phyloP scores from a whole-genome alignment of 1,140 invertebrate genomes.

The Nilaparvata lugens region DNA sequence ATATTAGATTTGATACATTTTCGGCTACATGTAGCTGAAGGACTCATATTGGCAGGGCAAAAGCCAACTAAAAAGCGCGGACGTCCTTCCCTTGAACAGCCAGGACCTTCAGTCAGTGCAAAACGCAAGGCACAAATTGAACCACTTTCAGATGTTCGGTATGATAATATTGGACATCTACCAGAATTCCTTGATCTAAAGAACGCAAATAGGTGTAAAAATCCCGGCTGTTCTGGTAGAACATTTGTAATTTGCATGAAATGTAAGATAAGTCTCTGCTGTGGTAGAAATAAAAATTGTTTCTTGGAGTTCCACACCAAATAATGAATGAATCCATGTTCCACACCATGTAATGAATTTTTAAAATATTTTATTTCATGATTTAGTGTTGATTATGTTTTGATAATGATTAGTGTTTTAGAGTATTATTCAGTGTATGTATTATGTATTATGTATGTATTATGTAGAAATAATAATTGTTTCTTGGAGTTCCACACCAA shows the following conservation, averaged over 20 bases:
- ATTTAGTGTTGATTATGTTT: too few relatives aligned
- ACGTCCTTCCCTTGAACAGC: constrained; percentile 11
- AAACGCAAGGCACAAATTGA: neutral
- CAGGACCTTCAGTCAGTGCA: neutral
- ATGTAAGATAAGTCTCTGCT: constrained; percentile 12
- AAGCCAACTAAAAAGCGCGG: constrained; percentile 8
- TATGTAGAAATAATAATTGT: constrained; percentile 7
- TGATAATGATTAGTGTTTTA: too few relatives aligned
- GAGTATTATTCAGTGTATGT: too few relatives aligned
- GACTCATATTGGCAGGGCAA: constrained; percentile 8
- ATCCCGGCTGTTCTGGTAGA: constrained; percentile 12
- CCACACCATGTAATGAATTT: too few relatives aligned
- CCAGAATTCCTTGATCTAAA: constrained; percentile 8
- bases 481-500: constrained; percentile 15
- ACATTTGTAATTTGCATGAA: constrained; percentile 12
- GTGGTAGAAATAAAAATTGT: constrained; percentile 12
- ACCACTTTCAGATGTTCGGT: constrained; percentile 7
- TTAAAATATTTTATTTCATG: too few relatives aligned
- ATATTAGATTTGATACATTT: constrained; percentile 17
- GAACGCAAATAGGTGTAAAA: constrained; percentile 1
- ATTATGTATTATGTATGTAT: too few relatives aligned
- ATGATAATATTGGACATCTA: constrained; percentile 11
- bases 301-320: constrained; percentile 15
- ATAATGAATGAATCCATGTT: neutral
- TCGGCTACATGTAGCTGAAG: constrained; percentile 1